phyloP scores from a whole-genome alignment of 2,113 vertebrate genomes.

The Zapornia atra region DNA sequence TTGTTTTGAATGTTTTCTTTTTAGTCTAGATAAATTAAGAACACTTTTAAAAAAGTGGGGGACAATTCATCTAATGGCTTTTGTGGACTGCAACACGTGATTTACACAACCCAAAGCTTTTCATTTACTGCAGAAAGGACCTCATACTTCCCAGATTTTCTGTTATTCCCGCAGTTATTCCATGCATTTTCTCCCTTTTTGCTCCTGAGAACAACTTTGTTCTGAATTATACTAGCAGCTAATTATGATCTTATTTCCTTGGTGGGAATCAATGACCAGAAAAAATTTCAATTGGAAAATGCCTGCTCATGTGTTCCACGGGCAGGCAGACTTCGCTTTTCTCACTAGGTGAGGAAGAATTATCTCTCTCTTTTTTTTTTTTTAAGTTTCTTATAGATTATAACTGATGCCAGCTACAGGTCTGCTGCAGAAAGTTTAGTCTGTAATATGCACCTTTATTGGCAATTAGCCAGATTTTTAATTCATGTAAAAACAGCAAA shows the following conservation, averaged over 20 bases:
- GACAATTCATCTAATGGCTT: neutral
- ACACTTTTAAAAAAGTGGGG: neutral
- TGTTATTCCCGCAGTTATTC: neutral
- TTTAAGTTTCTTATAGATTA: neutral
- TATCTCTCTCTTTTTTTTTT: neutral
- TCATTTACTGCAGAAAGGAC: neutral
- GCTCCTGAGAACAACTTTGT: neutral
- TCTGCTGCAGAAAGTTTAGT: neutral
- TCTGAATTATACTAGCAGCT: neutral
- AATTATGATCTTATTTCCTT: neutral
- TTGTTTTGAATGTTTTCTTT: neutral
- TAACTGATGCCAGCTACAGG: neutral
- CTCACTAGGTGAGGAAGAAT: neutral
- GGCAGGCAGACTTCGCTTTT: neutral
- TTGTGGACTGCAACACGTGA: neutral
- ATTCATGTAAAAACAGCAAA: neutral
- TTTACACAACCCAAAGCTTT: neutral
- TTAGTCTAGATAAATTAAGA: neutral
- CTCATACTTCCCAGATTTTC: neutral
- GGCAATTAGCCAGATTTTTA: neutral
- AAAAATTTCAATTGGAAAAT: neutral
- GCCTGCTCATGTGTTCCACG: accelerated
- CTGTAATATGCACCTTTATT: neutral
- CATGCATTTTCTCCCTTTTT: neutral
- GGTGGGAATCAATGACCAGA: neutral